Percentiles rank a stretch among this genome's conserved stretches.
These are phyloP conservation scores for Tribolium madens DNA, from an alignment of 1,140 invertebrate species.

Conservation along the genomic window DNA sequence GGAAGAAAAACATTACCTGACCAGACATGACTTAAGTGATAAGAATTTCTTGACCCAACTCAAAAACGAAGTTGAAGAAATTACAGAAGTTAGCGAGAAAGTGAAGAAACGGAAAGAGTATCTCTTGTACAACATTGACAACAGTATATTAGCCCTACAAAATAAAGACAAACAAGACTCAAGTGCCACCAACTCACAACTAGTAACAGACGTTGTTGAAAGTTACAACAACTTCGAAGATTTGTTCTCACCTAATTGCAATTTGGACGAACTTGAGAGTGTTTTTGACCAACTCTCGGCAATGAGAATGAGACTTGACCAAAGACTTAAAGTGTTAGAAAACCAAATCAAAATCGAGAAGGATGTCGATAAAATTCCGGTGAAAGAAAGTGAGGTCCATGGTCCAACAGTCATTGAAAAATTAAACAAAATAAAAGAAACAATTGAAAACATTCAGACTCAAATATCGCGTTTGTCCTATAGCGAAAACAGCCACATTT, in stretches of 20 bases:
- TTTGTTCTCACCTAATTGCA: neutral
- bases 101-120: neutral
- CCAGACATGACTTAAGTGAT: neutral
- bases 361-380: no score
- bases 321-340: neutral
- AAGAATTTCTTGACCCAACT: neutral
- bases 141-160: neutral
- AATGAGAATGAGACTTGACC: neutral
- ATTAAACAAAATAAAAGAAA: neutral
- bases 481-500: neutral
- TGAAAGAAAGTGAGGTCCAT: no score
- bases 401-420: neutral
- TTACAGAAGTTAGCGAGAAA: neutral
- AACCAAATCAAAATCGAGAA: neutral
- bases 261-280: neutral
- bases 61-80: neutral
- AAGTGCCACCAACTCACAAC: neutral
- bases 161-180: neutral
- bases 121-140: slow-evolving; percentile 13
- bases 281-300: neutral
- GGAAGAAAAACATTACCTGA: slow-evolving; percentile 3
- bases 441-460: neutral
- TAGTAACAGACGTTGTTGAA: neutral
- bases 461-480: neutral
- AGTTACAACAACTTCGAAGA: neutral